Conservation (phyloP, 2,888 invertebrate genomes). For the Calameuta pallipes region DNA sequence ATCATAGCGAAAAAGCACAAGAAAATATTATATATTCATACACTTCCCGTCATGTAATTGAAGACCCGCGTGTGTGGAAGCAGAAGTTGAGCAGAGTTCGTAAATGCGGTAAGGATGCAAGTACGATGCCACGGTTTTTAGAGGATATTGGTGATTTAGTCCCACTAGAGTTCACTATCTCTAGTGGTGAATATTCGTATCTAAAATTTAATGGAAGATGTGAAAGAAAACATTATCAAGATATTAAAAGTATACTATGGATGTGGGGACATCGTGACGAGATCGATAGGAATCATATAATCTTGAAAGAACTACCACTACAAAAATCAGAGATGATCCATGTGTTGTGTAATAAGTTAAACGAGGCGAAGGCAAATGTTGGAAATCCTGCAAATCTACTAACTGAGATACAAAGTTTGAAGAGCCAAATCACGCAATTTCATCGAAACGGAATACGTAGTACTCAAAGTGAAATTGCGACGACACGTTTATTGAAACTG, state of each 20-base stretch:
- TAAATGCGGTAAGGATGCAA: not conserved
- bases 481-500: slow-evolving; percentile 5
- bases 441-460: not conserved
- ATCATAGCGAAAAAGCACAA: not conserved
- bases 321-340: not conserved
- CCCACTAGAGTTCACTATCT: not conserved
- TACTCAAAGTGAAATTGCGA: not conserved
- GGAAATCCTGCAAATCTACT: slow-evolving; percentile 69
- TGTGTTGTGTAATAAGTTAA: slow-evolving; percentile 58
- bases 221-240: not conserved
- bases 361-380: slow-evolving; percentile 65
- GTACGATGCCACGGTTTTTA: not conserved
- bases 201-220: not conserved
- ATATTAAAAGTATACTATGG: not conserved
- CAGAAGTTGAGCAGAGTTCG: not conserved
- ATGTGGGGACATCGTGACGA: not conserved
- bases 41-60: not conserved
- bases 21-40: not conserved
- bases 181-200: fast-evolving
- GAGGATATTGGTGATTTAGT: not conserved
- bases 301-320: not conserved
- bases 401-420: slow-evolving; percentile 65
- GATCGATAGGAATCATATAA: slow-evolving; percentile 6
- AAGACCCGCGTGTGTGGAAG: not conserved
- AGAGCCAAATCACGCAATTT: slow-evolving; percentile 54